Percentiles rank a stretch among this genome's conserved stretches.
phyloP scores from a whole-genome alignment of 1,140 invertebrate genomes.

The Drosophila nannoptera region DNA sequence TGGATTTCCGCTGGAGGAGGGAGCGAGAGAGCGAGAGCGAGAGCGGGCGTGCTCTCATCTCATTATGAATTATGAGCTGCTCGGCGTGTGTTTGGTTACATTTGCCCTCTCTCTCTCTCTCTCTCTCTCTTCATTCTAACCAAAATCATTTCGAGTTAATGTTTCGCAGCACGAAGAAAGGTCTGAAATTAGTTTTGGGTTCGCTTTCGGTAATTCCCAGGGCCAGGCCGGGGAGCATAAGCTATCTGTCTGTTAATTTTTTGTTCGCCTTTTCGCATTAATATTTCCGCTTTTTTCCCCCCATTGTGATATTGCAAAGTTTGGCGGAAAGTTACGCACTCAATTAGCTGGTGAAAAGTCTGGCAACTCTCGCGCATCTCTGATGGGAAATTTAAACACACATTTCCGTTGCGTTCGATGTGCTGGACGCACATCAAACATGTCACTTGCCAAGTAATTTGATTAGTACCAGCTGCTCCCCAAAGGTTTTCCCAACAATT shows the following conservation, averaged over 20 bases:
- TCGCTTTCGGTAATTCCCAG: not conserved
- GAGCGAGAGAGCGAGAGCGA: not conserved
- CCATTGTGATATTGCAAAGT: constrained; percentile 8
- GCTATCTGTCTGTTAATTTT: no score
- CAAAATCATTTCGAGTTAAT: constrained; percentile 25
- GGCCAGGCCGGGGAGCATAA: no score
- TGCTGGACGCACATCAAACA: constrained; percentile 39
- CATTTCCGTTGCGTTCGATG: constrained; percentile 3
- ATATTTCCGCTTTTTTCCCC: constrained; percentile 15
- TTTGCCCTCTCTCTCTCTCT: constrained; percentile 19
- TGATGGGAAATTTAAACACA: not conserved
- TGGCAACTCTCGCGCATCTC: not conserved
- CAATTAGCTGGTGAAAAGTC: constrained; percentile 11
- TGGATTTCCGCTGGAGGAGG: constrained; percentile 55
- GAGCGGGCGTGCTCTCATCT: constrained; percentile 3
- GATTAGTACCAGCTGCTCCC: constrained; percentile 40
- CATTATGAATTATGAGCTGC: constrained; percentile 40
- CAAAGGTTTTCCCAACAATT: constrained; percentile 42
- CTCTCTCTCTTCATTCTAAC: not conserved
- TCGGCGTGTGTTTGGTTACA: constrained; percentile 23
- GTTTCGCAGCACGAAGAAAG: constrained; percentile 17
- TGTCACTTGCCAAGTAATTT: constrained; percentile 54
- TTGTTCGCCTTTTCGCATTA: no score
- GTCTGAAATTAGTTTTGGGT: constrained; percentile 34
- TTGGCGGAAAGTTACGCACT: not conserved